Conservation (phyloP, 2,797 vertebrate species). For the Pyrocephalus nanus region DNA sequence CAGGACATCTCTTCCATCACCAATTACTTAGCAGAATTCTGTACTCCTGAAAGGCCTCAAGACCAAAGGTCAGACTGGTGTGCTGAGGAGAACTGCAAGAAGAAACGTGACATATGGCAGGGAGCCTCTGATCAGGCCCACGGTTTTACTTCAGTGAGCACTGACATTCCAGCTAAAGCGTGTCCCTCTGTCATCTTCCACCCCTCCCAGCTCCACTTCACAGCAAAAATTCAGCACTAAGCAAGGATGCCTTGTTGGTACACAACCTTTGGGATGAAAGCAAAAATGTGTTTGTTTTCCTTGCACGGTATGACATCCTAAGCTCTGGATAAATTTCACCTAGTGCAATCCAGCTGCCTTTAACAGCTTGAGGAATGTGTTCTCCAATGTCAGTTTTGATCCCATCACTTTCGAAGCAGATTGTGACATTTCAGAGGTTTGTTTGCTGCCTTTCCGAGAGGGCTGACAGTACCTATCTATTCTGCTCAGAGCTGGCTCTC, state of each 20-base stretch:
- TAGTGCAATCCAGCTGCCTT: slow-evolving; percentile 67
- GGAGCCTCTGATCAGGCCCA: background rate
- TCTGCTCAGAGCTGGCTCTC: slow-evolving; percentile 46
- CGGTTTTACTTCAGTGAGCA: slow-evolving; percentile 30
- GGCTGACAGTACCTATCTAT: slow-evolving; percentile 63
- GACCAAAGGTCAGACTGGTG: background rate
- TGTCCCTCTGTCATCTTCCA: slow-evolving; percentile 35
- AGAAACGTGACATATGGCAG: slow-evolving; percentile 30
- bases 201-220: slow-evolving; percentile 20
- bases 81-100: slow-evolving; percentile 7
- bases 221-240: slow-evolving; percentile 56
- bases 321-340: slow-evolving; percentile 68
- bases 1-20: background rate
- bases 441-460: slow-evolving; percentile 39
- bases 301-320: slow-evolving; percentile 59
- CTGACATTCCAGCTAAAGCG: slow-evolving; percentile 49
- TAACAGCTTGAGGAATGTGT: slow-evolving; percentile 65
- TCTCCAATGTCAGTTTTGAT: slow-evolving; percentile 65
- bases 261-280: slow-evolving; percentile 60
- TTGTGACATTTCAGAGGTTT: slow-evolving; percentile 71
- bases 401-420: slow-evolving; percentile 65
- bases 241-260: slow-evolving; percentile 54
- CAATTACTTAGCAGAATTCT: slow-evolving; percentile 13
- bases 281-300: slow-evolving; percentile 66
- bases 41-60: background rate